These are phyloP conservation scores for Nannoperca obscura DNA, from an alignment of 2,797 vertebrate genomes.

Conservation along the genomic window DNA sequence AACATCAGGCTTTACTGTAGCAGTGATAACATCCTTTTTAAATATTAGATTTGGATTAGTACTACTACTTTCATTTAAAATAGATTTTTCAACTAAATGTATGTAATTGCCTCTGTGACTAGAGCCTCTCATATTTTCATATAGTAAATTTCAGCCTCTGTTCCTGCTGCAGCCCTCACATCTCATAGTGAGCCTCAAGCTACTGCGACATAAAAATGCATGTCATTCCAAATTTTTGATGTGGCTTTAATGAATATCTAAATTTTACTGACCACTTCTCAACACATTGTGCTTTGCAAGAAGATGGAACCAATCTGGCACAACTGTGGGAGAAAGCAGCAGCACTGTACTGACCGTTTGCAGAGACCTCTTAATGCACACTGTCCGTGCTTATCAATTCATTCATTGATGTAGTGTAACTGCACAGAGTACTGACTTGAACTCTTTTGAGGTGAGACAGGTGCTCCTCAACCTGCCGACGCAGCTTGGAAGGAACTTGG, in stretches of 20 bases:
- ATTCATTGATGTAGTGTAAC: background rate
- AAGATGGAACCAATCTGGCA: slow-evolving; percentile 3
- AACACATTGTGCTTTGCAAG: background rate
- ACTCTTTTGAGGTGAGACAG: slow-evolving; percentile 90
- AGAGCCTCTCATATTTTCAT: background rate
- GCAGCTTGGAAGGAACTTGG: slow-evolving; percentile 87
- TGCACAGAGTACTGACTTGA: slow-evolving; percentile 82
- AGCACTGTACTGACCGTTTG: background rate
- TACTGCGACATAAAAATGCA: background rate
- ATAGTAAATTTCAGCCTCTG: background rate
- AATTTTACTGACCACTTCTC: background rate
- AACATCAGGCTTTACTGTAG: background rate
- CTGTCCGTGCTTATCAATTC: background rate
- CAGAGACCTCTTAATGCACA: background rate
- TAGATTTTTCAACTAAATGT: background rate
- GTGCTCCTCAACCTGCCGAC: slow-evolving; percentile 90
- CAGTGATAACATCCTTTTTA: too few species aligned
- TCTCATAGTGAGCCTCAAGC: slow-evolving; percentile 3
- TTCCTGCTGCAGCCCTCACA: background rate
- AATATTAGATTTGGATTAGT: background rate
- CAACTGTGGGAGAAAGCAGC: background rate
- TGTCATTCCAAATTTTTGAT: background rate
- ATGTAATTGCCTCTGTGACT: background rate
- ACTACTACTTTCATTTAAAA: background rate
- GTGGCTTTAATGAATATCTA: slow-evolving; percentile 1